Evolutionary conservation across 2,113 vertebrate genomes (phyloP), one percentile per base, ranked within the genome.

Genomic region (Chaenogobius annularis): DNA sequence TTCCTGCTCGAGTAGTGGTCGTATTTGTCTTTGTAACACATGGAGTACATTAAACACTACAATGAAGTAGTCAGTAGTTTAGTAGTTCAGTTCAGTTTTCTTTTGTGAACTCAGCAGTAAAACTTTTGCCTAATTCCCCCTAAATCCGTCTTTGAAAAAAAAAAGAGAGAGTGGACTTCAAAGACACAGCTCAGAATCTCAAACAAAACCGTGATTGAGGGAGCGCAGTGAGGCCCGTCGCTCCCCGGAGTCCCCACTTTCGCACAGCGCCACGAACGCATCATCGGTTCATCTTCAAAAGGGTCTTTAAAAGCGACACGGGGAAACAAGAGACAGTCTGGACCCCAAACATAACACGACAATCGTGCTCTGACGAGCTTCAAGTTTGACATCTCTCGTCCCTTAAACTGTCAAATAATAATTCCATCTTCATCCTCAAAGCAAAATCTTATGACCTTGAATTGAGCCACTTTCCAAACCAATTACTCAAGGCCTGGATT

Each of bases 171-270:
- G 48, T 9, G 44, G 1, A 15, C 47, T 68, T 80, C 75, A 78
- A 83, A 89, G 78, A 19, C 10, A 26, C 50, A 6, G 50, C 56
- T 66, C 19, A 68, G 37, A 76, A 77, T 77, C 78, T 72, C 74
- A 37, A 20, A 77, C 67, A 66, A 58, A 50, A 61, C 59, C 58
- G 40, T 10, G 54, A 12, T 26, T 75, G 62, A 66, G 81, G 72
- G 48, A 50, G 75, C 22, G 74, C 71, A 66, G 73, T 8, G 74
- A 73, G 73, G 81, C 80, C 75, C 74, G 89, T 83, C 78, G 54
- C 56, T 74, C 61, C 72, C 69, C 77, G 9, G 75, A 79, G 35
- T 69, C 71, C 81, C 66, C 66, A 70, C 83, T 75, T 84, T 88
- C 75, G 82, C 80, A 79, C 48, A 69, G 77, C 77, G 80, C 69